phyloP scores from a whole-genome alignment of 2,113 vertebrate genomes.

The Engraulis encrasicolus region DNA sequence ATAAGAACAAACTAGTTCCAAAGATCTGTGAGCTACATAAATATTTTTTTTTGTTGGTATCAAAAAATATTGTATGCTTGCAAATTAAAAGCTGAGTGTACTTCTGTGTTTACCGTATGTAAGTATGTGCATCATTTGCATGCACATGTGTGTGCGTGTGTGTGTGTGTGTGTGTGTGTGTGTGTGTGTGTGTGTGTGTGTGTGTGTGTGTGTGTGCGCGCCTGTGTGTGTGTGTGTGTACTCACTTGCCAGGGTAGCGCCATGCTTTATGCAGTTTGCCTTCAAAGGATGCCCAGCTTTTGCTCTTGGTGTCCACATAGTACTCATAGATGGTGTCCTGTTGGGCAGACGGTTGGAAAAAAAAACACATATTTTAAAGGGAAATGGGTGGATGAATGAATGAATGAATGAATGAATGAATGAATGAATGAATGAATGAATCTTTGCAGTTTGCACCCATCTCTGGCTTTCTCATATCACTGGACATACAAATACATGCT shows the following conservation, averaged over 20 bases:
- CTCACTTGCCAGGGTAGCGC: conserved; percentile 82
- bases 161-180: neutral
- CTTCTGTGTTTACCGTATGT: too few relatives aligned
- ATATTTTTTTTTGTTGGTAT: too few relatives aligned
- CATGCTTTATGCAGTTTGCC: conserved; percentile 83
- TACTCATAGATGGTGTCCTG: conserved; percentile 90
- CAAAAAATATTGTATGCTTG: too few relatives aligned
- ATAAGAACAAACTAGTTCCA: too few relatives aligned
- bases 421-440: too few relatives aligned
- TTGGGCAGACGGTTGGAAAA: neutral
- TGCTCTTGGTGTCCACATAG: conserved; percentile 82
- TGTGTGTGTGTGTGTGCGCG: neutral
- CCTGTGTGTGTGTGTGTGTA: conserved; percentile 14
- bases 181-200: neutral
- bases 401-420: too few relatives aligned
- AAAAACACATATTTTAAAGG: neutral
- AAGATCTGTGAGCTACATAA: too few relatives aligned
- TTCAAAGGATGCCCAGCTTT: conserved; percentile 85
- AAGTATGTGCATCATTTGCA: too few relatives aligned
- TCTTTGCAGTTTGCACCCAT: too few relatives aligned
- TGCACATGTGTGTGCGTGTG: neutral
- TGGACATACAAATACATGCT: too few relatives aligned
- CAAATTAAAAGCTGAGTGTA: too few relatives aligned
- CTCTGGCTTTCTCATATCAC: too few relatives aligned
- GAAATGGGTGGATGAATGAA: neutral